Conservation (phyloP, 2,888 invertebrate genomes). For the Rhingia campestris region DNA sequence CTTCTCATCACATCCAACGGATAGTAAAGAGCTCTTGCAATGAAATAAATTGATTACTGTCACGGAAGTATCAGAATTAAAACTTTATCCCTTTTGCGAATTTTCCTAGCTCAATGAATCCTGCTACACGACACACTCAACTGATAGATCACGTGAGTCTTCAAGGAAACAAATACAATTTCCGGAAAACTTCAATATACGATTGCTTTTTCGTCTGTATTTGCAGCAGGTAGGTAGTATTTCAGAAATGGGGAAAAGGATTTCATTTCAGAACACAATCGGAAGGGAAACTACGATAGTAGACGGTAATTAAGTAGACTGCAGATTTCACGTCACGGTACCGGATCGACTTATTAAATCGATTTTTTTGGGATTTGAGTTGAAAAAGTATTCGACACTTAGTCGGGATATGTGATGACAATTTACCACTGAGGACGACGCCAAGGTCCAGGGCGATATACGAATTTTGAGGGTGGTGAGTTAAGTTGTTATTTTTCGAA, state of each 20-base stretch:
- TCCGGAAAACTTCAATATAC: slow-evolving; percentile 75
- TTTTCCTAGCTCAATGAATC: slow-evolving; percentile 38
- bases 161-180: slow-evolving; percentile 76
- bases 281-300: slow-evolving; percentile 48
- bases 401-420: not conserved
- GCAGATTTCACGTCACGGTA: slow-evolving; percentile 67
- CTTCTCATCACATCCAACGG: slow-evolving; percentile 41
- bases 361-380: slow-evolving; percentile 43
- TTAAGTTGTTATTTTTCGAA: too few species aligned
- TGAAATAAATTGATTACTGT: slow-evolving; percentile 82
- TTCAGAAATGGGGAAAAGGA: slow-evolving; percentile 31
- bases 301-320: slow-evolving; percentile 69
- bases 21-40: slow-evolving; percentile 21
- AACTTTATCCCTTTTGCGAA: slow-evolving; percentile 74
- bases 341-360: slow-evolving; percentile 39
- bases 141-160: slow-evolving; percentile 75
- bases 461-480: too few species aligned
- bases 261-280: slow-evolving; percentile 35
- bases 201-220: slow-evolving; percentile 64
- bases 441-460: too few species aligned
- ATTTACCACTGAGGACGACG: too few species aligned
- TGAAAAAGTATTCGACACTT: not conserved
- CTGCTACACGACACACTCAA: slow-evolving; percentile 44
- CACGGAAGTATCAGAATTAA: slow-evolving; percentile 80
- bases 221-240: slow-evolving; percentile 33